Conservation (phyloP, 2,113 vertebrate genomes). For the Recurvirostra avosetta region DNA sequence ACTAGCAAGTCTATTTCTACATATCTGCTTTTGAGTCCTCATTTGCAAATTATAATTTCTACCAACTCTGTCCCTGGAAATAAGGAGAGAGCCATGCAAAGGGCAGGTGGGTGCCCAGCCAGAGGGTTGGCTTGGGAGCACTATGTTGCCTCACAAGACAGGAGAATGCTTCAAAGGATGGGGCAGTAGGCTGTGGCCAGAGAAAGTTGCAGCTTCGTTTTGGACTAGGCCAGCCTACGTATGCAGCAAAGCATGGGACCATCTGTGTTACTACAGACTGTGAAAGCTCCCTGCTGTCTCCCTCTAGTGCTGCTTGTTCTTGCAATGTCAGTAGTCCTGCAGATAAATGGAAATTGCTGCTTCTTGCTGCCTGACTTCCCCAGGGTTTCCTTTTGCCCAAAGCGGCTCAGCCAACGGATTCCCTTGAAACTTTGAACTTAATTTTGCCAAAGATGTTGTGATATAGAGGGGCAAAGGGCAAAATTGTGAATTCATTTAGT, state of each 20-base stretch:
- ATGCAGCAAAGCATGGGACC: background rate
- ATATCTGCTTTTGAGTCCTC: background rate
- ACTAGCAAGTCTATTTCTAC: background rate
- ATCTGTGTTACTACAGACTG: background rate
- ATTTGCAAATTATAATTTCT: background rate
- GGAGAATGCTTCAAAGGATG: background rate
- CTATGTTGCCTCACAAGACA: fast-evolving
- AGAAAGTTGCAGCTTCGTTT: background rate
- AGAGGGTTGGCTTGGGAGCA: background rate
- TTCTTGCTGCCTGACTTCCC: background rate
- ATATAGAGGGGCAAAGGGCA: background rate
- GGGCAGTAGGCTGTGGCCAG: background rate
- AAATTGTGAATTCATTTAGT: background rate
- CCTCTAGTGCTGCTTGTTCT: background rate
- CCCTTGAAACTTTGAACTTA: background rate
- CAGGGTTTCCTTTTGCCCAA: background rate
- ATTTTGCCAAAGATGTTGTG: background rate
- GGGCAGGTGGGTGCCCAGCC: background rate
- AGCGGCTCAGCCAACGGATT: background rate
- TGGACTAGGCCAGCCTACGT: background rate
- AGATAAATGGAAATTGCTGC: background rate
- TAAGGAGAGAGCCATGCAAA: background rate
- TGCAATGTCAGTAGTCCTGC: background rate
- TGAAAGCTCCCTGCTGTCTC: background rate
- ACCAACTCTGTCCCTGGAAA: background rate